phyloP scores from a whole-genome alignment of 2,797 vertebrate species.

The Mionectes olivaceus region DNA sequence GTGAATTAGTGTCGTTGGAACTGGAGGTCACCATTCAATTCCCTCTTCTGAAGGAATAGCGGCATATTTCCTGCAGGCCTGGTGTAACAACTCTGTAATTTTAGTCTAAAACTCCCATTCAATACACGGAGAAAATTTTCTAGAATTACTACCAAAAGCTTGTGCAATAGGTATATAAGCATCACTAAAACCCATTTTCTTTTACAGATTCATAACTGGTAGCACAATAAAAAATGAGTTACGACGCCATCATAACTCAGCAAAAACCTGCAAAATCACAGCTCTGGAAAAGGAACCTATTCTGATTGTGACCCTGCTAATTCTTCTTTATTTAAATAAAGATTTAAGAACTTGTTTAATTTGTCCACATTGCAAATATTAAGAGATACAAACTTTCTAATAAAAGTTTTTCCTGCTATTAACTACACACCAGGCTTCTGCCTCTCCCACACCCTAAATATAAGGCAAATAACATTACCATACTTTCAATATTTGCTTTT shows the following conservation, averaged over 20 bases:
- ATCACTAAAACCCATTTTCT: not conserved
- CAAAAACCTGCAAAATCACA: not conserved
- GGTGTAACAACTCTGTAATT: not conserved
- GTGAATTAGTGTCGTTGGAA: not conserved
- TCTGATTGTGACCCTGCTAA: not conserved
- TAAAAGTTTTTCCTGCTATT: not conserved
- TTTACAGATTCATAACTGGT: not conserved
- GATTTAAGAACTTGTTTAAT: not conserved
- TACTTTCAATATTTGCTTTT: constrained; percentile 34
- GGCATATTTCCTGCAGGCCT: not conserved
- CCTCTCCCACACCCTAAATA: not conserved
- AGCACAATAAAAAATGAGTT: not conserved
- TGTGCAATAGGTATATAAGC: not conserved
- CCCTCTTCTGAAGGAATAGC: not conserved
- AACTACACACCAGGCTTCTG: not conserved
- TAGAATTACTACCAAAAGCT: not conserved
- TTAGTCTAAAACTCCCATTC: not conserved
- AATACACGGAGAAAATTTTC: not conserved
- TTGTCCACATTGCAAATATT: not conserved
- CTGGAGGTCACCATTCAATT: not conserved
- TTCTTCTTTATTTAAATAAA: not conserved
- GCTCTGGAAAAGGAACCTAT: not conserved
- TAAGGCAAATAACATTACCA: constrained; percentile 15
- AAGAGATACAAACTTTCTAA: not conserved
- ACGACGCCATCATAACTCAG: not conserved